These are phyloP conservation scores for Notamacropus eugenii DNA, from an alignment of 2,797 vertebrate species.

Conservation along the genomic window DNA sequence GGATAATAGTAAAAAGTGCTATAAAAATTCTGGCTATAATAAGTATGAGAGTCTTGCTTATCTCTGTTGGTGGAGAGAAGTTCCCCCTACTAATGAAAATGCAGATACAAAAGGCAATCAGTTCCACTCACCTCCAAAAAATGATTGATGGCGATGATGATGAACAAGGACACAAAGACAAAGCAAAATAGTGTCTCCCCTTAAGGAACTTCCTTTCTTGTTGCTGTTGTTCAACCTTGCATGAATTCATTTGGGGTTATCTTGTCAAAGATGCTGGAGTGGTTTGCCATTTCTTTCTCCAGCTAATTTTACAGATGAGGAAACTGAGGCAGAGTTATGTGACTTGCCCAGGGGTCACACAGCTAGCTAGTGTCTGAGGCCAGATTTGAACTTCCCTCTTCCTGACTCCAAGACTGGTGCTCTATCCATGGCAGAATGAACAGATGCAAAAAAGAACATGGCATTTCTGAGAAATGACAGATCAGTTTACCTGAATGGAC, in stretches of 20 bases:
- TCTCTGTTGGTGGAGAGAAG: neutral
- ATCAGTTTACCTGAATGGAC: neutral
- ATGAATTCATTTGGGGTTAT: neutral
- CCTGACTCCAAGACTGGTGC: neutral
- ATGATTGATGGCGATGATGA: neutral
- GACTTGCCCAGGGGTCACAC: neutral
- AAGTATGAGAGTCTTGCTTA: neutral
- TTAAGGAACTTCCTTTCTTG: neutral
- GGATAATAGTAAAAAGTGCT: neutral
- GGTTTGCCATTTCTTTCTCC: neutral
- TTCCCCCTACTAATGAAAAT: neutral
- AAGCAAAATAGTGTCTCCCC: neutral
- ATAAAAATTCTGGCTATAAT: neutral
- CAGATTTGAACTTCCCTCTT: neutral
- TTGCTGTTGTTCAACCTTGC: neutral
- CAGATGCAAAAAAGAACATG: neutral
- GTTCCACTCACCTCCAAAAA: neutral
- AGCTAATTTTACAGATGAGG: neutral
- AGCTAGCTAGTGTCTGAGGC: neutral
- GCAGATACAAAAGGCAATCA: neutral
- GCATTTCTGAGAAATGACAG: neutral
- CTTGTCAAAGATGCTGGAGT: neutral
- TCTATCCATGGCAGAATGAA: neutral
- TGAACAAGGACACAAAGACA: neutral
- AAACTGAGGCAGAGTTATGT: neutral